A percentile compares a stretch with the other conserved stretches of the same genome.
These are phyloP conservation scores for Cyphomyrmex costatus DNA, from an alignment of 1,140 invertebrate species.

Conservation along the genomic window DNA sequence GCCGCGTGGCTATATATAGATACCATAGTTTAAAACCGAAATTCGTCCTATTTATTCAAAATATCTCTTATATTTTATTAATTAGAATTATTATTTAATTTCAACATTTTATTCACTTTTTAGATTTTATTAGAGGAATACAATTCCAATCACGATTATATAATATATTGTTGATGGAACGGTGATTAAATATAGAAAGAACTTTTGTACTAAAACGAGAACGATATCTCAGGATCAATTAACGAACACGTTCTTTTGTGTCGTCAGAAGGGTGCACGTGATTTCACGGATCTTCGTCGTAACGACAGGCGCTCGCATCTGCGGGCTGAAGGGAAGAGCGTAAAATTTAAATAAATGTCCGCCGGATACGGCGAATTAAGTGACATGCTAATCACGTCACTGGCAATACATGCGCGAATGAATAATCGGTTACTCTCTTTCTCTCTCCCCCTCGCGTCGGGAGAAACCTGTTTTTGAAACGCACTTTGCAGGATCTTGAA, in stretches of 20 bases:
- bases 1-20: too few relatives aligned
- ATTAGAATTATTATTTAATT: background rate
- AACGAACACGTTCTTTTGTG: constrained; percentile 69
- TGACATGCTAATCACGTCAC: constrained; percentile 84
- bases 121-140: background rate
- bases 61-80: background rate
- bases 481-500: constrained; percentile 18
- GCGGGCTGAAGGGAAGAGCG: constrained; percentile 79
- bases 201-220: background rate
- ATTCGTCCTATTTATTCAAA: background rate
- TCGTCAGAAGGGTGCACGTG: constrained; percentile 66
- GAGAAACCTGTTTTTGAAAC: constrained; percentile 76
- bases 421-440: constrained; percentile 73
- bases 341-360: constrained; percentile 86
- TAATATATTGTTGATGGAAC: background rate
- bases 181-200: background rate
- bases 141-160: background rate
- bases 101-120: background rate
- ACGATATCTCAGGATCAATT: constrained; percentile 49
- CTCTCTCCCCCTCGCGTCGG: background rate
- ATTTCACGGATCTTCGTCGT: constrained; percentile 82
- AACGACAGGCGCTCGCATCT: constrained; percentile 74
- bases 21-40: too few relatives aligned
- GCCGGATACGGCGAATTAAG: constrained; percentile 81
- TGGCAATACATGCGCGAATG: constrained; percentile 69